Evolutionary conservation across 2,888 invertebrate genomes (phyloP).

Genomic region (Parnassius glacialis): DNA sequence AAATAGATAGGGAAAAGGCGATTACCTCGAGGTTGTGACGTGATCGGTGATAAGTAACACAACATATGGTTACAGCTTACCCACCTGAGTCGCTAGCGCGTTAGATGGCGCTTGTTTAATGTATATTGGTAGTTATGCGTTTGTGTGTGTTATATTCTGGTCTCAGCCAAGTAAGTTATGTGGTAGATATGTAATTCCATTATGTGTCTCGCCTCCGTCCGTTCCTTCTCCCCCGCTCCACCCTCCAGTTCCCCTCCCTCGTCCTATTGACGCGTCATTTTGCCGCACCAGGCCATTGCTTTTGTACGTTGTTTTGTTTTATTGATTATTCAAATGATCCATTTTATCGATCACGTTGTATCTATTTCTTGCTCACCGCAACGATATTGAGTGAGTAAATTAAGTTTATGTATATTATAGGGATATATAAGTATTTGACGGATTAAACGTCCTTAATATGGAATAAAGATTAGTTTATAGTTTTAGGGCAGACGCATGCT

Average conservation of each 20-base stretch:
- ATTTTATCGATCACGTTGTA: constrained; percentile 51
- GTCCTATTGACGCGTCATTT: constrained; percentile 69
- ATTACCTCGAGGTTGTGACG: constrained; percentile 46
- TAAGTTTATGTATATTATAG: constrained; percentile 15
- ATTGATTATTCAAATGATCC: constrained; percentile 66
- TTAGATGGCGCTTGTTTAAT: constrained; percentile 43
- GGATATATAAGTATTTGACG: neutral
- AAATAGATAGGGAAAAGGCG: constrained; percentile 32
- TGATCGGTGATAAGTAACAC: constrained; percentile 50
- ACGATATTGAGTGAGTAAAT: constrained; percentile 35
- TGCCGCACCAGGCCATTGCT: constrained; percentile 64
- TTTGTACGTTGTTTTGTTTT: constrained; percentile 63
- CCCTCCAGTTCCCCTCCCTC: constrained; percentile 49
- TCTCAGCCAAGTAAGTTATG: constrained; percentile 65
- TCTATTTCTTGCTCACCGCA: constrained; percentile 46
- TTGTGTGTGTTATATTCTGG: constrained; percentile 51
- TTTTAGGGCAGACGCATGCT: constrained; percentile 11
- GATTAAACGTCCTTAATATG: too few species aligned
- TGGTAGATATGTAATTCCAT: constrained; percentile 75
- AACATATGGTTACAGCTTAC: constrained; percentile 46
- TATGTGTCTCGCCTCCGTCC: constrained; percentile 75
- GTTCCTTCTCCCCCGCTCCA: constrained; percentile 42
- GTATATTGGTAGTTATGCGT: constrained; percentile 44
- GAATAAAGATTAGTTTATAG: too few species aligned
- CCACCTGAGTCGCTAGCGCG: constrained; percentile 58